Conservation (phyloP, 1,140 invertebrate genomes). For the Maniola jurtina region DNA sequence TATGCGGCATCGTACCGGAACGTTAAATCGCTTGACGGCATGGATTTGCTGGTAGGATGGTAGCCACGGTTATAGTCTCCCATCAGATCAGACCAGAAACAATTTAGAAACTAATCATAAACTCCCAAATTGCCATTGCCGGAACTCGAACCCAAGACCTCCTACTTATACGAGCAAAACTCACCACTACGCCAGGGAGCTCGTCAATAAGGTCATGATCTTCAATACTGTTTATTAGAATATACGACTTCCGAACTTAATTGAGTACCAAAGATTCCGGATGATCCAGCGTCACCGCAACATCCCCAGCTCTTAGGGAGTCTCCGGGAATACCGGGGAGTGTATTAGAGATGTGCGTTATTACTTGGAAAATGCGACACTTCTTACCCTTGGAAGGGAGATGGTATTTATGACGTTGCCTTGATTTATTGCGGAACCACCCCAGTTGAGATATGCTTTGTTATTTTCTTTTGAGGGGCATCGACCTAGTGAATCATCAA, state of each 20-base stretch:
- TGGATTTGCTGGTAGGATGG: too few species aligned
- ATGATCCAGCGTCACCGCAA: conserved; percentile 29
- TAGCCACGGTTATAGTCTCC: too few species aligned
- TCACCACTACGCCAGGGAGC: too few species aligned
- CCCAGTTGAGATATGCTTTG: conserved; percentile 58
- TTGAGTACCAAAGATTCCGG: conserved; percentile 51
- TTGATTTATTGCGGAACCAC: conserved; percentile 66
- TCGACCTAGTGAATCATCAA: conserved; percentile 46
- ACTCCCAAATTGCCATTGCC: too few species aligned
- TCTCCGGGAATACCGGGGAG: conserved; percentile 37
- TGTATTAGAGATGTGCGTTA: conserved; percentile 62
- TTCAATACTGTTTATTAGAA: conserved; percentile 35
- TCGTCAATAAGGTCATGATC: too few species aligned
- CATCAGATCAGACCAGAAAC: too few species aligned
- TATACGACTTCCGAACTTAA: conserved; percentile 57
- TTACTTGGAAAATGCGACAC: conserved; percentile 73
- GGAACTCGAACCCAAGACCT: too few species aligned
- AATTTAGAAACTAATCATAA: too few species aligned
- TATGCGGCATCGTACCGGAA: too few species aligned
- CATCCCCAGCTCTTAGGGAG: conserved; percentile 32
- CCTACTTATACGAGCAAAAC: too few species aligned
- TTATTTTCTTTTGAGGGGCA: conserved; percentile 63
- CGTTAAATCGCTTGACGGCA: too few species aligned
- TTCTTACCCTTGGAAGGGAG: conserved; percentile 63
- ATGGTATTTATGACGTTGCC: conserved; percentile 65